Evolutionary conservation across 1,140 invertebrate genomes (phyloP).

Genomic region (Linepithema humile): DNA sequence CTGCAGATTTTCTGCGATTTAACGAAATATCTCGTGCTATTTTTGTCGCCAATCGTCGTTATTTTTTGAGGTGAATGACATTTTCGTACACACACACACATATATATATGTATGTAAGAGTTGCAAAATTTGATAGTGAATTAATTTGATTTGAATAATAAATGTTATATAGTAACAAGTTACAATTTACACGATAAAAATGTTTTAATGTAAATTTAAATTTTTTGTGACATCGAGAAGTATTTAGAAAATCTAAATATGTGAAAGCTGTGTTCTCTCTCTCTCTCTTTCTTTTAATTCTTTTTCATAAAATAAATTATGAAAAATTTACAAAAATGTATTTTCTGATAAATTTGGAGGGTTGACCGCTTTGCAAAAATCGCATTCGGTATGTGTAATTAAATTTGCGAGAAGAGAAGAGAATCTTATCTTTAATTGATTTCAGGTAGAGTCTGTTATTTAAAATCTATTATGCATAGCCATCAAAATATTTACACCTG

Average conservation of each 20-base stretch:
- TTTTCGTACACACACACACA: not conserved
- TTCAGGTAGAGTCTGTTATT: not conserved
- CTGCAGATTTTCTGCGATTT: slow-evolving; percentile 12
- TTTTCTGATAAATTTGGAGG: not conserved
- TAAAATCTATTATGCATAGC: not conserved
- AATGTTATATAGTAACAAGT: not conserved
- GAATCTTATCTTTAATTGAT: not conserved
- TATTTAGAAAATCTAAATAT: no score
- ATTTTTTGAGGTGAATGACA: not conserved
- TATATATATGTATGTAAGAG: not conserved
- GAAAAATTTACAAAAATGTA: not conserved
- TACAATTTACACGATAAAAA: no score
- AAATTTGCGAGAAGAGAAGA: not conserved
- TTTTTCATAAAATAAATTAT: no score
- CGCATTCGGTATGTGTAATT: not conserved
- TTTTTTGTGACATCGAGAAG: no score
- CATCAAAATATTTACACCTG: not conserved
- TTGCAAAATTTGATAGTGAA: not conserved
- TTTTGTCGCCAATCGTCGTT: not conserved
- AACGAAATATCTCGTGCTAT: slow-evolving; percentile 5
- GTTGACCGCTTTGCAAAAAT: not conserved
- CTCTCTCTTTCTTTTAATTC: no score
- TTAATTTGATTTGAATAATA: slow-evolving; percentile 3
- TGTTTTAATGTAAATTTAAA: no score
- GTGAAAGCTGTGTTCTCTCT: no score